Percentiles rank a stretch among this genome's conserved stretches.
Evolutionary conservation across 2,797 vertebrate genomes (phyloP).

Genomic region (Eurystomus glaucurus): DNA sequence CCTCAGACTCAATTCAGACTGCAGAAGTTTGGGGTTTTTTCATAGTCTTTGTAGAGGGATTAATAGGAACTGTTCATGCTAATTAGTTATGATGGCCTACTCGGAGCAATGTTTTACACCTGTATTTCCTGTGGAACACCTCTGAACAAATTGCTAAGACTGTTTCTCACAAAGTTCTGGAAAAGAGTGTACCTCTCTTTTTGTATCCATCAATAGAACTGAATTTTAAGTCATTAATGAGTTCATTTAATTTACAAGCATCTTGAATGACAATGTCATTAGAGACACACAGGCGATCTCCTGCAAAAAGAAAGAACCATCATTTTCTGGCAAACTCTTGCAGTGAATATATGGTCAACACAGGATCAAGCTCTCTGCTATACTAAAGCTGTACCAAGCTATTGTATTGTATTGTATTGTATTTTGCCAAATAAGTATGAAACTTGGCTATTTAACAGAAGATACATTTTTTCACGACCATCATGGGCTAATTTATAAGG

Average conservation of each 20-base stretch:
- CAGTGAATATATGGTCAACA: neutral
- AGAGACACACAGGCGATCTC: neutral
- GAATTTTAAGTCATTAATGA: neutral
- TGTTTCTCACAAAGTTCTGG: neutral
- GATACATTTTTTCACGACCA: neutral
- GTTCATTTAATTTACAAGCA: neutral
- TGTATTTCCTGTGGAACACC: neutral
- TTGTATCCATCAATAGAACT: neutral
- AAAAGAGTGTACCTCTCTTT: neutral
- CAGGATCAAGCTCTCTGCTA: neutral
- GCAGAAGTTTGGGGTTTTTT: rapidly evolving
- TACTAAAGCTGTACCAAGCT: neutral
- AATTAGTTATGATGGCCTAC: neutral
- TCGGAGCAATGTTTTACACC: neutral
- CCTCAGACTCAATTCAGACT: neutral
- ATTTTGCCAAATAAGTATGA: neutral
- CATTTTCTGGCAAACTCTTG: neutral
- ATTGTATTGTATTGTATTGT: neutral
- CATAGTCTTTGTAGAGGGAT: neutral
- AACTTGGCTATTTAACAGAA: neutral
- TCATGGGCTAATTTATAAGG: neutral
- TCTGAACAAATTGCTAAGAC: neutral
- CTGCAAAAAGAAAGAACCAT: neutral
- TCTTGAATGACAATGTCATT: neutral
- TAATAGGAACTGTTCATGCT: neutral